Evolutionary conservation across 2,888 invertebrate genomes (phyloP).

Genomic region (Tiliacea aurago): DNA sequence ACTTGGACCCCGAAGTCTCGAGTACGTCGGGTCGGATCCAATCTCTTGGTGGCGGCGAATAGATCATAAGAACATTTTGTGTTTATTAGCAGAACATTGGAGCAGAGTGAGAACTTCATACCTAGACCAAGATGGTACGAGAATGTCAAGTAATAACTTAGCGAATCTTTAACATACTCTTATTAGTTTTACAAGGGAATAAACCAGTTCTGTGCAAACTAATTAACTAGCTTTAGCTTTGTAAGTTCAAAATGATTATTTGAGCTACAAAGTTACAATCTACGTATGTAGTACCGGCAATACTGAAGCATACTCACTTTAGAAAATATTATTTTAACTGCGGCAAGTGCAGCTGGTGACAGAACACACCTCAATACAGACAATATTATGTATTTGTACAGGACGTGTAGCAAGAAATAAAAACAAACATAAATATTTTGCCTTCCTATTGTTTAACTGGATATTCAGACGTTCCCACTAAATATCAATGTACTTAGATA

Average conservation of each 20-base stretch:
- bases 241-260: conserved; percentile 6
- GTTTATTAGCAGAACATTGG: conserved; percentile 40
- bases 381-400: no score
- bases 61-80: conserved; percentile 39
- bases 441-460: no score
- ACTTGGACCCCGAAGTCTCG: conserved; percentile 18
- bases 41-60: conserved; percentile 32
- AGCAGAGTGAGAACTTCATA: conserved; percentile 12
- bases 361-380: no score
- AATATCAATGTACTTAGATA: no score
- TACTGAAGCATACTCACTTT: no score
- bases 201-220: conserved; percentile 19
- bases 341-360: no score
- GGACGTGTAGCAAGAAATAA: no score
- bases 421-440: no score
- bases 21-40: conserved; percentile 11
- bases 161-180: conserved; percentile 11
- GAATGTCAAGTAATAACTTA: conserved; percentile 15
- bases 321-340: no score
- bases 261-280: not conserved
- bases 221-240: conserved; percentile 29
- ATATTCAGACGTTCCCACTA: no score
- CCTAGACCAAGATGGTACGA: conserved; percentile 5
- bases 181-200: conserved; percentile 23
- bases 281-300: no score